phyloP scores from a whole-genome alignment of 2,888 invertebrate genomes.

The Mesoligia furuncula region DNA sequence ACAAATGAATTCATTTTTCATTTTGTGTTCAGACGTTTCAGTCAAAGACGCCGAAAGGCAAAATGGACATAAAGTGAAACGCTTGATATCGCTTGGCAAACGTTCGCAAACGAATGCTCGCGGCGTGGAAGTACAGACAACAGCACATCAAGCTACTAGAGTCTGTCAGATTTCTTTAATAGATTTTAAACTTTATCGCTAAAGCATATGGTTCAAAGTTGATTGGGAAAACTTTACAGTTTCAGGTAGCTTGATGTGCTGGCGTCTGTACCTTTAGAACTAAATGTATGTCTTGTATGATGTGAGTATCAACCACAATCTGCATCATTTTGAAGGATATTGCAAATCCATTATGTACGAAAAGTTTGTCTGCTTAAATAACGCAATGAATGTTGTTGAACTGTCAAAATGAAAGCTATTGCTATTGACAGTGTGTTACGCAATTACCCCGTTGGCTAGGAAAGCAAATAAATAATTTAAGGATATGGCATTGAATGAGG shows the following conservation, averaged over 20 bases:
- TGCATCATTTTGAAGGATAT: background rate
- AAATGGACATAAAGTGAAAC: no score
- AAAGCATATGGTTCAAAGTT: no score
- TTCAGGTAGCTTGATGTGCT: no score
- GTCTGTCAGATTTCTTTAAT: no score
- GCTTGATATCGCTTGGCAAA: background rate
- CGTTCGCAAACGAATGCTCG: slow-evolving; percentile 11
- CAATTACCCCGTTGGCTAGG: background rate
- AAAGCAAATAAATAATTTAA: background rate
- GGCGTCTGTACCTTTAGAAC: slow-evolving; percentile 14
- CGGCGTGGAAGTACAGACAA: background rate
- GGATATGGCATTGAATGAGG: background rate
- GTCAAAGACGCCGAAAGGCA: no score
- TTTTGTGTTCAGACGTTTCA: no score
- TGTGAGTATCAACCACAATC: background rate
- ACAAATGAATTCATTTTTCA: no score
- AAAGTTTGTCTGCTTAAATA: background rate
- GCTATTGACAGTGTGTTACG: background rate
- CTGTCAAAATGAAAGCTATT: background rate
- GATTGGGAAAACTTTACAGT: no score
- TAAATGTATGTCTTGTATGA: background rate
- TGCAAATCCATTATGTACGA: background rate
- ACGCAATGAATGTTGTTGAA: background rate
- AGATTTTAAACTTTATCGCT: no score
- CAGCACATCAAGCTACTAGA: no score